Base-by-base conservation (phyloP, 2,888 invertebrate genomes). In the Chrysolina americana region DNA sequence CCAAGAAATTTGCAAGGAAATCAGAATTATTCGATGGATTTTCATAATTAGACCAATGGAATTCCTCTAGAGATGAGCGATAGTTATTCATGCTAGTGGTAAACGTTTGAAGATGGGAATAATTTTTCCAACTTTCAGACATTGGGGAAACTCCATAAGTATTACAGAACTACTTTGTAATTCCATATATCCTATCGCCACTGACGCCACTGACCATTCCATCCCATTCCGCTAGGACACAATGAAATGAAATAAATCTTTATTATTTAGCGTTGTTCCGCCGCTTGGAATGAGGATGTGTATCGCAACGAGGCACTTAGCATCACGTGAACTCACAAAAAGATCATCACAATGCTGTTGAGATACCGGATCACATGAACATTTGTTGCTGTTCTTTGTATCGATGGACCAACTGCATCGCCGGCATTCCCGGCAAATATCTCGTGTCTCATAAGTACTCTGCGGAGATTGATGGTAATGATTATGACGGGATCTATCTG, bases 241-340 rank as follows among this genome's bases (percentile, higher is more conserved):
- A 21, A 59, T 65, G 66, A 71, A 75, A 69, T 50, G 56, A 69
- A 73, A 76, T 71, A 64, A 71, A 73, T 70, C 71, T 73, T 63
- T 41, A 74, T 65, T 65, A 71, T 74, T 74, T 68, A 64, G 70
- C 65, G 65, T 47, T 71, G 65, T 66, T 71, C 68, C 68, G 68
- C 48, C 64, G 44, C 56, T 48, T 59, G 70, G 74, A 70, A 74
- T 70, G 74, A 74, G 74, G 74, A 74, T 74, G 65, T 70, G 70
- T 64, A 70, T 70, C 70, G 41, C 65, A 15, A 19, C 21, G 28
- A 62, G 66, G 71, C 66, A 66, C 66, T 66, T 21, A 48, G 15
- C 66, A 68, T 68, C 71, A 68, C 48, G 50, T 50, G 21, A 28
- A 53, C 28, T 63, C 63, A 48, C 59, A 70, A 70, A 68, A 70